Evolutionary conservation across 1,140 invertebrate genomes (phyloP), one percentile per base, ranked within the genome.

Genomic region (Aricia agestis): DNA sequence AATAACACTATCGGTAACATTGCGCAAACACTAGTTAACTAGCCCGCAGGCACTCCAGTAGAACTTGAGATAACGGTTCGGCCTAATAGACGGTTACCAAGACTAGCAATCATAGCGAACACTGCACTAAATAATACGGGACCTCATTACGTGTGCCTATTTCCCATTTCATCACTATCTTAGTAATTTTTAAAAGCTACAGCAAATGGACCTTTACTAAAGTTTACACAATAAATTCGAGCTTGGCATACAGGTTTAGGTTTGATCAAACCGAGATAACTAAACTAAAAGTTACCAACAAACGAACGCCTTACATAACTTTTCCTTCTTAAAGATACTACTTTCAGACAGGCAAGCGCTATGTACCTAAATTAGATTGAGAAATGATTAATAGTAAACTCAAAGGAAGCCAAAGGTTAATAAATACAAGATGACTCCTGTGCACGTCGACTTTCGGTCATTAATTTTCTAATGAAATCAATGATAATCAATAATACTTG

Each of bases 51-150:
- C 74, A 78, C 78, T 74, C 68, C 66, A 68, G 66, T 69, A 72
- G 52, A 67, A 66, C 69, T 80, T 74, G 68, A 77, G 31, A 72
- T 73, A 78, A 76, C 73, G 42, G 70, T 66, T 67, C 66, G 61
- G 73, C 42, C n/a, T 65, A 71, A 65, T 72, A 77, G 78, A 77
- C 73, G 70, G 77, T 81, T 78, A 69, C 67, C 71, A 70, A 72
- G 66, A 41, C 66, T 75, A 58, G 19, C 59, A 25, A 67, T 71
- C 18, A 57, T 15, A 45, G 69, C n/a, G 63, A 65, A 66, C n/a
- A 17, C 45, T 52, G 13, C 13, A 52, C 9, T 13, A 52, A 52
- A 52, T 52, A 52, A 9, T 52, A 52, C 11, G 6, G 41, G 45
- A 11, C 45, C 13, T 52, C 13, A 15, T 52, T 52, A 52, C 9